Evolutionary conservation across 2,113 vertebrate genomes (phyloP).

Genomic region (Ciconia boyciana): DNA sequence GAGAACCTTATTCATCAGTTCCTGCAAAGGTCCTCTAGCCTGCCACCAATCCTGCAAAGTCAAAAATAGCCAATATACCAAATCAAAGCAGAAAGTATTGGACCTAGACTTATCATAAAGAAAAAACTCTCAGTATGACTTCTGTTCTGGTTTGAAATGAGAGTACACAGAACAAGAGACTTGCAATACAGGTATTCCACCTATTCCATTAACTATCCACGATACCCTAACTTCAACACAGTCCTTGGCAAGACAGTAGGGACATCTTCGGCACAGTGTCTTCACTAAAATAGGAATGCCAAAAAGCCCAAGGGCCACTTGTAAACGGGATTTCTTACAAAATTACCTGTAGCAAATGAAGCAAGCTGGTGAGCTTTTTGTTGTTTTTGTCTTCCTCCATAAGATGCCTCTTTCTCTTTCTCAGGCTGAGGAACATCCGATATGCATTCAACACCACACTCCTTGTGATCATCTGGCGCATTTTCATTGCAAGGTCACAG

Average conservation of each 20-base stretch:
- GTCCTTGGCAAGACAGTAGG: background rate
- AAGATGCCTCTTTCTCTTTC: constrained; percentile 1
- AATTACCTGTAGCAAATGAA: background rate
- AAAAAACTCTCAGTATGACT: background rate
- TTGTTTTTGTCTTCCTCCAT: background rate
- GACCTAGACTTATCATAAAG: background rate
- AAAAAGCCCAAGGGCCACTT: background rate
- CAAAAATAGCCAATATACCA: background rate
- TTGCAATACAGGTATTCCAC: background rate
- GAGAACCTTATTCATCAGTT: background rate
- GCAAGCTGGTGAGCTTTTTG: background rate
- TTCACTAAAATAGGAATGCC: background rate
- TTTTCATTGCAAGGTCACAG: constrained; percentile 93
- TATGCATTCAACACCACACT: constrained; percentile 90
- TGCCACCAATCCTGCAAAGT: background rate
- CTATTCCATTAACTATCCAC: background rate
- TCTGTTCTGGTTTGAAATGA: background rate
- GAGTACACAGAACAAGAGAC: background rate
- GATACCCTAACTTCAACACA: background rate
- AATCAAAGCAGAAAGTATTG: background rate
- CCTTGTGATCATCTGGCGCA: constrained; percentile 90
- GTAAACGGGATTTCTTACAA: background rate
- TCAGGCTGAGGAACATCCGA: constrained; percentile 90
- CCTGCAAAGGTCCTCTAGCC: background rate
- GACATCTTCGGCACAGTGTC: background rate